phyloP scores from a whole-genome alignment of 2,888 invertebrate genomes.

The Dusona sp. region DNA sequence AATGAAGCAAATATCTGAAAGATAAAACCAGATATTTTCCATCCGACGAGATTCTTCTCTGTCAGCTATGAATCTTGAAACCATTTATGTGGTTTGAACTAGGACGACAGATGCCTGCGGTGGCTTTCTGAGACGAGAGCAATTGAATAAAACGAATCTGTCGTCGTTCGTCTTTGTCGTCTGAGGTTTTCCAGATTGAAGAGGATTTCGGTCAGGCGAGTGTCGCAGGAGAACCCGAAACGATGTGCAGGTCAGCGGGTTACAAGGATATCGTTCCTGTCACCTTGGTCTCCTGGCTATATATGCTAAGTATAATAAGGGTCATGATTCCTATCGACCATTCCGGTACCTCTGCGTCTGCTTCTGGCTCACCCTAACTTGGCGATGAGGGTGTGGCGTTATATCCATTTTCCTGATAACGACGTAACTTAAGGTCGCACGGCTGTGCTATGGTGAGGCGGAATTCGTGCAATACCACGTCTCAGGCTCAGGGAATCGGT shows the following conservation, averaged over 20 bases:
- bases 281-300: conserved; percentile 29
- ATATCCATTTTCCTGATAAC: conserved; percentile 54
- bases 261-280: conserved; percentile 54
- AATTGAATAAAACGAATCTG: conserved; percentile 59
- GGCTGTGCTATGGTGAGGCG: not conserved
- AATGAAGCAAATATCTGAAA: not conserved
- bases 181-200: conserved; percentile 60
- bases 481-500: conserved; percentile 9
- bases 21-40: not conserved
- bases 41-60: conserved; percentile 23
- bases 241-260: conserved; percentile 46
- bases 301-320: conserved; percentile 56
- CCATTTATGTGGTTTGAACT: conserved; percentile 38
- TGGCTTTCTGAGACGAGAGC: conserved; percentile 19
- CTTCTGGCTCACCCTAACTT: conserved; percentile 7
- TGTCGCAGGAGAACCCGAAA: conserved; percentile 2
- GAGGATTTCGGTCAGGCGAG: conserved; percentile 38
- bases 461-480: conserved; percentile 10
- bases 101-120: conserved; percentile 38
- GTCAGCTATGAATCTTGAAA: conserved; percentile 55
- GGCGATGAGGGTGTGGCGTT: not conserved
- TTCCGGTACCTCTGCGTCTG: conserved; percentile 1
- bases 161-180: conserved; percentile 54
- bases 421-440: conserved; percentile 50
- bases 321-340: conserved; percentile 44